Conservation (phyloP, 2,888 invertebrate genomes). For the Coecobrya sp. region DNA sequence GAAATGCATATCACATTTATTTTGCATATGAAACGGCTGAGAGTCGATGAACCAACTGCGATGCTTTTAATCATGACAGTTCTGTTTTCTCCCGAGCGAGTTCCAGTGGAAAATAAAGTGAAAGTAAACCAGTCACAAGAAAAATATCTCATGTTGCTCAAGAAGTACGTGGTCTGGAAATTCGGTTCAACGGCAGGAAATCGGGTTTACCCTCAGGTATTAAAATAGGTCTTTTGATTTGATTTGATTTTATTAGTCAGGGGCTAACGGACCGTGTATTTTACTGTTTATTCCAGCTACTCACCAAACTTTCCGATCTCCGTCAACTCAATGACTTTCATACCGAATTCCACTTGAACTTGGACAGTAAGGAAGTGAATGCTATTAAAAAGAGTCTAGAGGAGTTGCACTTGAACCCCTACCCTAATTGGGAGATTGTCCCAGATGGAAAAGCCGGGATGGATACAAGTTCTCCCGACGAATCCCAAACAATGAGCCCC, state of each 20-base stretch:
- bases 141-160: slow-evolving; percentile 87
- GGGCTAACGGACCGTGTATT: not conserved
- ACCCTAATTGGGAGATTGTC: slow-evolving; percentile 85
- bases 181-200: slow-evolving; percentile 79
- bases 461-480: slow-evolving; percentile 22
- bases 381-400: slow-evolving; percentile 87
- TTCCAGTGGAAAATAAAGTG: slow-evolving; percentile 87
- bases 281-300: slow-evolving; percentile 87
- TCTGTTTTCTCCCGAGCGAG: slow-evolving; percentile 88
- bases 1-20: slow-evolving; percentile 88
- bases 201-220: slow-evolving; percentile 83
- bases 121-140: slow-evolving; percentile 88
- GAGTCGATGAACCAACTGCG: slow-evolving; percentile 88
- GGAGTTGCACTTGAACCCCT: slow-evolving; percentile 86
- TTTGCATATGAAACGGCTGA: slow-evolving; percentile 87
- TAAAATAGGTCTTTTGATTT: not conserved
- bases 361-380: slow-evolving; percentile 87
- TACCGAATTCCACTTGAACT: slow-evolving; percentile 87
- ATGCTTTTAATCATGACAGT: slow-evolving; percentile 88
- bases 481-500: slow-evolving; percentile 23
- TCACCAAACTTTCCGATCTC: slow-evolving; percentile 88
- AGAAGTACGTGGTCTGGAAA: slow-evolving; percentile 84
- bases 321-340: slow-evolving; percentile 87
- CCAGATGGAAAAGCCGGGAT: slow-evolving; percentile 25
- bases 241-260: too few species aligned